Evolutionary conservation across 2,888 invertebrate genomes (phyloP), one percentile per base, ranked within the genome.

Genomic region (Synergus laeviventris): DNA sequence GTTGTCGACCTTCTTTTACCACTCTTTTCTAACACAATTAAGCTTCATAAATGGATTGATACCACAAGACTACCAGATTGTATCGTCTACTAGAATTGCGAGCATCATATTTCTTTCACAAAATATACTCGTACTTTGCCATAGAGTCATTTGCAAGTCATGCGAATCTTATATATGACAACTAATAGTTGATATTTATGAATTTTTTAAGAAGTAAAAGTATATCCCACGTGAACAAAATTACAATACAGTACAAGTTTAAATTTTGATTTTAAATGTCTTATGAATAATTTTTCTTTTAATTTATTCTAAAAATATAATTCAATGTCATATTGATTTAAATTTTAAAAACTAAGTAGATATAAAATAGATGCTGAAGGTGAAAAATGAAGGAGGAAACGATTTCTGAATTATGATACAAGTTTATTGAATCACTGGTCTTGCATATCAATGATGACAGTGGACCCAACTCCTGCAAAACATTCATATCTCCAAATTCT

Each of bases 351-450:
- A 56, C 4, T 56, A 5, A 4, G 12, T n/a, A n/a, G n/a, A n/a
- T n/a, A n/a, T n/a, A n/a, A n/a, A n/a, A 21, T 12, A 61, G 21
- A 64, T 5, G 64, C 7, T 38, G n/a, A 66, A 54, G 31, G 45
- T 11, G 18, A n/a, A 42, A n/a, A 31, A 21, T 56, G 74, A 76
- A 76, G 45, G 73, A 73, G 64, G 14, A 9, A 78, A 75, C 64
- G 73, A 59, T 59, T 62, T 38, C n/a, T 81, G 76, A 81, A 78
- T 85, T 82, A 85, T 86, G 82, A 84, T 86, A 86, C 85, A 87
- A 84, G 84, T 86, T 88, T 88, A 88, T 88, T 88, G 83, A 87
- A 86, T 87, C 84, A 83, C 84, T 83, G 85, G 74, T 85, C 79
- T 82, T 82, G 84, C 84, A 83, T 84, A 84, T 86, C 82, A 84